These are phyloP conservation scores for Allygus modestus DNA, from an alignment of 2,888 invertebrate genomes.

Conservation along the genomic window DNA sequence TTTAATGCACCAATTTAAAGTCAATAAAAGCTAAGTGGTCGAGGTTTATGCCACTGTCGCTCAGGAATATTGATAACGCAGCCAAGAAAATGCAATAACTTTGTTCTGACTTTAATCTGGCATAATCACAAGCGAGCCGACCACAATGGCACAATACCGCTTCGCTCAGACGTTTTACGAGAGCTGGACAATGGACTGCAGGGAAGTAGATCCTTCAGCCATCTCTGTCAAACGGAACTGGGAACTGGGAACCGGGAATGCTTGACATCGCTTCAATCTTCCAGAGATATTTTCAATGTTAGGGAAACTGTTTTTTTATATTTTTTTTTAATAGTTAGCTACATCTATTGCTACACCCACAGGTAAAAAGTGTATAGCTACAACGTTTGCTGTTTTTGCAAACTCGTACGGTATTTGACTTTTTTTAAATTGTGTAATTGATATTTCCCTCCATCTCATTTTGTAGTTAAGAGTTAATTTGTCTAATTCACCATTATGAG, in stretches of 20 bases:
- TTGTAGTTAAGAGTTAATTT: too few species aligned
- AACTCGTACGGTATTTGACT: too few species aligned
- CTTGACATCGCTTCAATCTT: too few species aligned
- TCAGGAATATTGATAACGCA: slow-evolving; percentile 42
- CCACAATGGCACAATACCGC: slow-evolving; percentile 37
- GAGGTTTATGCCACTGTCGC: slow-evolving; percentile 33
- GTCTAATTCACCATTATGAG: too few species aligned
- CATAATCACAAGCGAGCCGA: slow-evolving; percentile 32
- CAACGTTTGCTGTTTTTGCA: too few species aligned
- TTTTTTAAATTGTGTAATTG: too few species aligned
- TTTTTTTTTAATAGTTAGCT: too few species aligned
- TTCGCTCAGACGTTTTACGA: slow-evolving; percentile 21
- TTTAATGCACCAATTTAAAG: slow-evolving; percentile 46
- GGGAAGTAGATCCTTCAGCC: slow-evolving; percentile 20
- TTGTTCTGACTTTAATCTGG: slow-evolving; percentile 55
- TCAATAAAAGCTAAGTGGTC: slow-evolving; percentile 51
- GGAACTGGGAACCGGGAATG: background rate
- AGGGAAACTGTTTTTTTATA: too few species aligned
- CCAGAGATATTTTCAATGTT: too few species aligned
- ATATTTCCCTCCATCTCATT: too few species aligned
- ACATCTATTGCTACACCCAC: too few species aligned
- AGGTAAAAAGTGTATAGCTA: too few species aligned
- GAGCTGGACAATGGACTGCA: slow-evolving; percentile 23
- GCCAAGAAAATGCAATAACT: slow-evolving; percentile 52
- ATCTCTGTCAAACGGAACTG: slow-evolving; percentile 23